phyloP scores from a whole-genome alignment of 1,140 invertebrate species.

The Drosophila oshimai region DNA sequence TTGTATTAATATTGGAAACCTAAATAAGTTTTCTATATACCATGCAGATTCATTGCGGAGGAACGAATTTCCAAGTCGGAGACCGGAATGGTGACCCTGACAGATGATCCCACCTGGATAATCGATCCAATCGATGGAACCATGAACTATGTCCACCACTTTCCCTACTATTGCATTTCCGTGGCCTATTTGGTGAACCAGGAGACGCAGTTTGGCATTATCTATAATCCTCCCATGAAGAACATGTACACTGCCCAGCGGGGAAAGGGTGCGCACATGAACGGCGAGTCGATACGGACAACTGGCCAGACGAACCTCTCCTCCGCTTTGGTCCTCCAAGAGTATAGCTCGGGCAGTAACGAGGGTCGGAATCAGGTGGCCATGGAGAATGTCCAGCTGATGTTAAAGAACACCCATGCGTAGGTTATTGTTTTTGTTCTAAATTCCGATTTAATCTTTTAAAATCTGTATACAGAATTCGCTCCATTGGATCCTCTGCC shows the following conservation, averaged over 20 bases:
- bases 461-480: slow-evolving; percentile 84
- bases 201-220: slow-evolving; percentile 88
- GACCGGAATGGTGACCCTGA: slow-evolving; percentile 87
- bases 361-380: slow-evolving; percentile 87
- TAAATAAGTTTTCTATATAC: neutral
- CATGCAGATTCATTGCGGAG: slow-evolving; percentile 95
- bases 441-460: no score
- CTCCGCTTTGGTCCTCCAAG: slow-evolving; percentile 47
- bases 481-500: slow-evolving; percentile 94
- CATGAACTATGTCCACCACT: slow-evolving; percentile 94
- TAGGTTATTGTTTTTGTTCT: no score
- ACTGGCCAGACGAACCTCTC: slow-evolving; percentile 17
- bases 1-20: no score
- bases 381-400: slow-evolving; percentile 88
- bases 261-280: slow-evolving; percentile 36
- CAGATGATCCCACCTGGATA: slow-evolving; percentile 97
- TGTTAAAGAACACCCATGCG: slow-evolving; percentile 92
- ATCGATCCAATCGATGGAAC: slow-evolving; percentile 96
- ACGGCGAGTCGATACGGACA: slow-evolving; percentile 14
- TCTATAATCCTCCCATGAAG: slow-evolving; percentile 94
- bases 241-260: slow-evolving; percentile 83
- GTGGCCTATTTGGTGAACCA: slow-evolving; percentile 89
- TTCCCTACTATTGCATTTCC: slow-evolving; percentile 92
- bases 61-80: slow-evolving; percentile 87
- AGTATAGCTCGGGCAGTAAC: slow-evolving; percentile 85